Conservation (phyloP, 2,888 invertebrate genomes). For the Vanessa cardui region DNA sequence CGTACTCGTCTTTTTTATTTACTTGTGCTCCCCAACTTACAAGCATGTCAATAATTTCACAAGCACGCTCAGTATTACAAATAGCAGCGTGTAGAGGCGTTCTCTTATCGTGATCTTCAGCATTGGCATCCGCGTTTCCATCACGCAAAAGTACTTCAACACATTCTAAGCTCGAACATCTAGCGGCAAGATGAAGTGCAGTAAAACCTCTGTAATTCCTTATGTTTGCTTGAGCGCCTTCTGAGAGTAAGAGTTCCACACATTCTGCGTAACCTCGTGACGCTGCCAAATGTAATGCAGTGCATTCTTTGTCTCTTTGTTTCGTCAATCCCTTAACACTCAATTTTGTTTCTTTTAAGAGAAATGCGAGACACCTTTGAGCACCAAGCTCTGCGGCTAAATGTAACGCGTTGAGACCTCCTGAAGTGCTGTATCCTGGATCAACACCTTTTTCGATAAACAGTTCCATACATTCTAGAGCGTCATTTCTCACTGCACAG, state of each 20-base stretch:
- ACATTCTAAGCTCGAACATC: slow-evolving; percentile 90
- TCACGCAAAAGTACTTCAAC: slow-evolving; percentile 89
- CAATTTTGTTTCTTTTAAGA: slow-evolving; percentile 88
- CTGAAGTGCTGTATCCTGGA: slow-evolving; percentile 88
- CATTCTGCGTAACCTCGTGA: slow-evolving; percentile 93
- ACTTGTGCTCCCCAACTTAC: slow-evolving; percentile 91
- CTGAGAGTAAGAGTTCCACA: slow-evolving; percentile 88
- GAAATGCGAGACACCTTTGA: slow-evolving; percentile 86
- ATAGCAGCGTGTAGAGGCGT: slow-evolving; percentile 92
- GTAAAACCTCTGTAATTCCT: slow-evolving; percentile 91
- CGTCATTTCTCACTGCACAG: slow-evolving; percentile 91
- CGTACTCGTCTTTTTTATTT: slow-evolving; percentile 92
- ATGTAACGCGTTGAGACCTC: slow-evolving; percentile 90
- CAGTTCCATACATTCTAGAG: slow-evolving; percentile 89
- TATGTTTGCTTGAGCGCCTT: slow-evolving; percentile 89
- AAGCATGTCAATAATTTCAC: slow-evolving; percentile 89
- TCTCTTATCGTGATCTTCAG: slow-evolving; percentile 90
- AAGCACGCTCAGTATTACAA: slow-evolving; percentile 88
- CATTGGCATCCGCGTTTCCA: slow-evolving; percentile 89
- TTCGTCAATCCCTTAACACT: slow-evolving; percentile 87
- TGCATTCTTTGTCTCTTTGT: slow-evolving; percentile 88
- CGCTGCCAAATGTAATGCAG: slow-evolving; percentile 92
- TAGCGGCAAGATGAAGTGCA: slow-evolving; percentile 92
- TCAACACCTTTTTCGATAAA: slow-evolving; percentile 89
- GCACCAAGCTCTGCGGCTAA: slow-evolving; percentile 91